A percentile compares a stretch with the other conserved stretches of the same genome.
Conservation (phyloP, 1,140 invertebrate species). For the Drosophila suzukii region DNA sequence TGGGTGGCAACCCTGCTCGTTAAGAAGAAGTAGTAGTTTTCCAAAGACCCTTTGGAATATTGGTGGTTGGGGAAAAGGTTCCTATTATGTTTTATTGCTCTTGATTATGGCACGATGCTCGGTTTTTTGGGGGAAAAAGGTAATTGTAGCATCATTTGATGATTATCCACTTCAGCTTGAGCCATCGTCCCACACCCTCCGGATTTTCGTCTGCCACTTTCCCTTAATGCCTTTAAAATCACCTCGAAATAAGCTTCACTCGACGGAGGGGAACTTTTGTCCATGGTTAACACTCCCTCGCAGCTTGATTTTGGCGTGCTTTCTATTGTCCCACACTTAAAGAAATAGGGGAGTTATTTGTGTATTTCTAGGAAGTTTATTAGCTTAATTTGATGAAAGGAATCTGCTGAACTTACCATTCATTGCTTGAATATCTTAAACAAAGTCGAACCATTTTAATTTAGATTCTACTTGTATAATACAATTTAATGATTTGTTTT, state of each 20-base stretch:
- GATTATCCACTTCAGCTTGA: slow-evolving; percentile 34
- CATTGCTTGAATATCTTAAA: too few species aligned
- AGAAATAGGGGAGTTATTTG: neutral
- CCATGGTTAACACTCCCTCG: slow-evolving; percentile 13
- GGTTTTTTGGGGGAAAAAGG: slow-evolving; percentile 7
- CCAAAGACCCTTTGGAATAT: neutral
- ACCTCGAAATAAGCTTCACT: slow-evolving; percentile 30
- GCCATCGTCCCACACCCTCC: neutral
- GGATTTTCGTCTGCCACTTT: slow-evolving; percentile 5
- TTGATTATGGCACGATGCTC: slow-evolving; percentile 18
- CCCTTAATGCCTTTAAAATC: slow-evolving; percentile 41
- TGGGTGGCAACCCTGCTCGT: slow-evolving; percentile 31
- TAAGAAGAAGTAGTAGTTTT: slow-evolving; percentile 35
- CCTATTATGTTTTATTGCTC: slow-evolving; percentile 36
- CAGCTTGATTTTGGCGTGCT: neutral
- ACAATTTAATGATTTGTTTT: neutral
- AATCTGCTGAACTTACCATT: neutral
- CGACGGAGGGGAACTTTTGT: neutral
- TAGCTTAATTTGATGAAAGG: neutral
- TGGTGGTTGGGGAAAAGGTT: slow-evolving; percentile 17
- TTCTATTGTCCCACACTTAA: slow-evolving; percentile 4
- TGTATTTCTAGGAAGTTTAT: neutral
- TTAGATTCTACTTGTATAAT: too few species aligned
- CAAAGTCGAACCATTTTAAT: too few species aligned
- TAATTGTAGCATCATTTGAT: slow-evolving; percentile 47